phyloP scores from a whole-genome alignment of 2,113 vertebrate species.

The Formicarius rufipectus region DNA sequence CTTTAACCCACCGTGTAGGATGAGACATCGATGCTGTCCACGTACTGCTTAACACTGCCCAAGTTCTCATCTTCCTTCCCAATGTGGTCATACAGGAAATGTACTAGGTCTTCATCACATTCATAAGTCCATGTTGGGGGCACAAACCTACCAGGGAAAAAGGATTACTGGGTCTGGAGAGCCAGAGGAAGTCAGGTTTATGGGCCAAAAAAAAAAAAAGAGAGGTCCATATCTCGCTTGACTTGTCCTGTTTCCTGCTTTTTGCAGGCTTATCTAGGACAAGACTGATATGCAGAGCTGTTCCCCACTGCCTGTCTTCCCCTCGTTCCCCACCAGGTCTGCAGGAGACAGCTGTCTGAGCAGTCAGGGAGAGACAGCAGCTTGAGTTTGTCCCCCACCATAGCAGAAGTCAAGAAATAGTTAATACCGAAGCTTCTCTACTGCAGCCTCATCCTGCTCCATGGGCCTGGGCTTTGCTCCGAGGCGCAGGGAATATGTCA shows the following conservation, averaged over 20 bases:
- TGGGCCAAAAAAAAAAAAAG: background rate
- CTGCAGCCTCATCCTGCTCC: slow-evolving; percentile 80
- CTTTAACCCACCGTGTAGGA: slow-evolving; percentile 83
- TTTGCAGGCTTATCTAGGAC: background rate
- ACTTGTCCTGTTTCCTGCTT: background rate
- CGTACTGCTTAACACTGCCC: slow-evolving; percentile 93
- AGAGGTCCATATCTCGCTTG: background rate
- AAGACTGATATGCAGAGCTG: background rate
- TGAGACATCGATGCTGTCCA: slow-evolving; percentile 95
- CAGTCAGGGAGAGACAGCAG: background rate
- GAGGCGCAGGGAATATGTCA: slow-evolving; percentile 85
- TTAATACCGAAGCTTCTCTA: slow-evolving; percentile 90
- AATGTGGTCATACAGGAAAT: slow-evolving; percentile 92
- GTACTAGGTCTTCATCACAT: slow-evolving; percentile 95
- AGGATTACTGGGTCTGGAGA: background rate
- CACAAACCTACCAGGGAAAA: slow-evolving; percentile 77
- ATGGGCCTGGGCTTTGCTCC: slow-evolving; percentile 85
- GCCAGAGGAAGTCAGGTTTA: background rate
- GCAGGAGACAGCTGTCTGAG: background rate
- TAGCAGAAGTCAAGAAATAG: background rate
- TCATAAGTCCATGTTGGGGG: slow-evolving; percentile 94
- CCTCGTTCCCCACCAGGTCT: background rate
- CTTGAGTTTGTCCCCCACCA: background rate
- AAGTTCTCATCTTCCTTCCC: slow-evolving; percentile 96
- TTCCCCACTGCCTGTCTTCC: background rate